Evolutionary conservation across 35 echinoderm and acorn worm genomes (phyloP).

Genomic region (Patiria miniata): DNA sequence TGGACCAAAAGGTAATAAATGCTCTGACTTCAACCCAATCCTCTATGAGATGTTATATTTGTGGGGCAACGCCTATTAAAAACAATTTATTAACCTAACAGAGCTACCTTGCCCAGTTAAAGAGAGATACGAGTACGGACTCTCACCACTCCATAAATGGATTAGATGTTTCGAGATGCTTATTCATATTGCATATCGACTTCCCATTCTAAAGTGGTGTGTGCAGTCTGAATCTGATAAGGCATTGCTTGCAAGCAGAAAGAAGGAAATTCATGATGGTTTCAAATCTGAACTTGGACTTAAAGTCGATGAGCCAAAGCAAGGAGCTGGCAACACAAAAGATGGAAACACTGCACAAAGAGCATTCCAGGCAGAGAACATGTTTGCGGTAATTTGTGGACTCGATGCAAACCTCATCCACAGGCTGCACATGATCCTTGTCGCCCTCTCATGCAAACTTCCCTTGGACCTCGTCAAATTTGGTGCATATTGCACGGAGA

Average conservation of each 20-base stretch:
- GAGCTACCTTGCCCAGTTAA: slow-evolving; percentile 20
- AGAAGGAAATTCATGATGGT: slow-evolving; percentile 52
- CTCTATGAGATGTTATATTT: slow-evolving; percentile 67
- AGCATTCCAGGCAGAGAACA: slow-evolving; percentile 50
- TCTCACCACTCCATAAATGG: slow-evolving; percentile 42
- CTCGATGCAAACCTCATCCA: slow-evolving; percentile 46
- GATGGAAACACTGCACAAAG: slow-evolving; percentile 66
- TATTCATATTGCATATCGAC: slow-evolving; percentile 52
- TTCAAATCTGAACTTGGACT: slow-evolving; percentile 58
- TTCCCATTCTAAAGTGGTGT: slow-evolving; percentile 44
- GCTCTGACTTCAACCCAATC: slow-evolving; percentile 58
- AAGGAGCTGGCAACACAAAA: slow-evolving; percentile 58
- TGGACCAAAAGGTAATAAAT: slow-evolving; percentile 64
- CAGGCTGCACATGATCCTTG: slow-evolving; percentile 48
- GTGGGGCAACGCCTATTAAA: slow-evolving; percentile 43
- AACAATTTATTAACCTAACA: slow-evolving; percentile 45
- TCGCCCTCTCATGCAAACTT: slow-evolving; percentile 37
- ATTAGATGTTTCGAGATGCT: slow-evolving; percentile 69
- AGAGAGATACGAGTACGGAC: slow-evolving; percentile 21
- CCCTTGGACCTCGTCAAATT: slow-evolving; percentile 38
- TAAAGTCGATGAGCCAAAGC: slow-evolving; percentile 66
- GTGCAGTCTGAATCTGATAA: slow-evolving; percentile 29
- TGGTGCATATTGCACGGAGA: slow-evolving; percentile 47
- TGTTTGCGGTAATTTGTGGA: slow-evolving; percentile 57
- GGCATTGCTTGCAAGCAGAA: slow-evolving; percentile 20